phyloP scores from a whole-genome alignment of 2,888 invertebrate species.

The Hymenopus coronatus region DNA sequence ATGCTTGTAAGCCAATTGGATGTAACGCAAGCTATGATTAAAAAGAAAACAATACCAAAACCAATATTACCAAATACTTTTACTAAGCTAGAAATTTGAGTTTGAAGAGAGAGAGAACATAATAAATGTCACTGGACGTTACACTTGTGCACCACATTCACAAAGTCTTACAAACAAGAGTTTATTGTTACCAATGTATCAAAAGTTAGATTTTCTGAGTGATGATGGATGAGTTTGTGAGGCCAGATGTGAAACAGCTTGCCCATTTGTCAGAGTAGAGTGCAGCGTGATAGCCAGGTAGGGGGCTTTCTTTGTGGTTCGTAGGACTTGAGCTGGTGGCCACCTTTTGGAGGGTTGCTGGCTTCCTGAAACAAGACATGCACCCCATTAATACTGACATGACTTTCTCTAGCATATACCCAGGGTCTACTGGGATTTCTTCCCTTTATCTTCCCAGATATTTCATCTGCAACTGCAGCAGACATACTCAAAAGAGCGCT shows the following conservation, averaged over 20 bases:
- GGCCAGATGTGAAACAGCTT: slow-evolving; percentile 9
- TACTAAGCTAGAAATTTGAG: background rate
- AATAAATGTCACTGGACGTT: background rate
- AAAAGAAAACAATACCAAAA: background rate
- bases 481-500: no score
- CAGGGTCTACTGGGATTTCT: no score
- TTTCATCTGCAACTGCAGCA: no score
- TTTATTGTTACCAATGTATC: background rate
- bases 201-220: slow-evolving; percentile 11
- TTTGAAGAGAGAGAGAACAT: background rate
- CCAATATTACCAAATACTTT: background rate
- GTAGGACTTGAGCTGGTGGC: slow-evolving; percentile 73
- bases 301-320: slow-evolving; percentile 77
- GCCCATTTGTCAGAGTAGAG: slow-evolving; percentile 71
- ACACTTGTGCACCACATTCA: background rate
- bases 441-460: no score
- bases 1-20: background rate
- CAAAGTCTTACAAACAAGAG: background rate
- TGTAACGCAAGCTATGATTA: background rate
- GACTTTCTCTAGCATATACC: background rate
- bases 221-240: slow-evolving; percentile 13
- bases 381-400: background rate
- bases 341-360: slow-evolving; percentile 82
- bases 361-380: slow-evolving; percentile 65
- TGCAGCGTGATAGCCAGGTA: slow-evolving; percentile 84